Evolutionary conservation across 2,888 invertebrate genomes (phyloP), one percentile per base, ranked within the genome.

Genomic region (Andrena praecox): DNA sequence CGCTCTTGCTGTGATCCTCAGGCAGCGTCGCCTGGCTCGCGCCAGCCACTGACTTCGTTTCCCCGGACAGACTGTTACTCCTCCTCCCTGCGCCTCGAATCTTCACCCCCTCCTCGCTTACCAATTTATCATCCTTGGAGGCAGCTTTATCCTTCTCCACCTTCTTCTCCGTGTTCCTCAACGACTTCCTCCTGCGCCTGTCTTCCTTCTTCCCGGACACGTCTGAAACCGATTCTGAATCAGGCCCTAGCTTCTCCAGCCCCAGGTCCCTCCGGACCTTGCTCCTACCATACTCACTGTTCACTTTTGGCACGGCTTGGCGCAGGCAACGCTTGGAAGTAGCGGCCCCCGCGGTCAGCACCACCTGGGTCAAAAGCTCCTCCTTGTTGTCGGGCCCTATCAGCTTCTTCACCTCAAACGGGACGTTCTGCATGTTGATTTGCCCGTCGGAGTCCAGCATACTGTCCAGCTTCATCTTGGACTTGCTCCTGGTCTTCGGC

Each of bases 401-500:
- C 0, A 91, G 77, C 67, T 89, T 91, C 67, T 89, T 90, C 20
- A 90, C 91, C 63, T 91, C 91, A 27, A 86, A 86, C 1, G 89
- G 87, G 0, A 91, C 84, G 10, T 80, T 78, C 10, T 76, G 82
- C 0, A 90, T 72, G 35, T 87, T 87, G 0, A 89, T 81, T 5
- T 82, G 70, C 29, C 83, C 75, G 2, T 87, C 87, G 12, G 84
- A 68, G 5, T 87, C 87, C 2, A 33, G 2, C 0, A 73, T 62
- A 8, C 80, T 85, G 2, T 89, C 87, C 52, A 81, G 64, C 56
- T 84, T 82, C 0, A 78, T 64, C 69, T 83, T 85, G 0, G 81
- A 85, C 6, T 81, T 86, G 12, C 86, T 89, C 31, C 89, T 85
- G 0, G 88, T 88, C 16, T 88, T 85, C 42, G 42, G 42, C n/a